A percentile compares a stretch with the other conserved stretches of the same genome.
phyloP scores from a whole-genome alignment of 1,140 invertebrate genomes.

The Hermetia illucens region DNA sequence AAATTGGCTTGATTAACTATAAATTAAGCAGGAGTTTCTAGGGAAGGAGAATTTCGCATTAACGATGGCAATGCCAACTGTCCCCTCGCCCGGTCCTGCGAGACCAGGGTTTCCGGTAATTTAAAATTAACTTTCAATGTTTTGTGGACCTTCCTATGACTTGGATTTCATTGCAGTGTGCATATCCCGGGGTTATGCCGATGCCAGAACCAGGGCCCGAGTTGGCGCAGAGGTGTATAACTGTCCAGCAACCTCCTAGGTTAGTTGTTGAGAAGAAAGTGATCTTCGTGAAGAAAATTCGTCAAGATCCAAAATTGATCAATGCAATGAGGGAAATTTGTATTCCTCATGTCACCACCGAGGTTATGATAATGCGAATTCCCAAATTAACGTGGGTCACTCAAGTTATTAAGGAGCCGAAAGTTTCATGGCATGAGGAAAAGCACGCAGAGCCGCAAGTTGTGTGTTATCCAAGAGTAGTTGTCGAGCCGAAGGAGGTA shows the following conservation, averaged over 20 bases:
- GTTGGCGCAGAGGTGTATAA: constrained; percentile 24
- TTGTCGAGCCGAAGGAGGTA: constrained; percentile 22
- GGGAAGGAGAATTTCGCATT: no score
- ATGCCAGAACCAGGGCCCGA: no score
- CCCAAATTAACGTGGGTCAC: constrained; percentile 26
- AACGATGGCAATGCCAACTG: no score
- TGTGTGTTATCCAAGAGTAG: constrained; percentile 23
- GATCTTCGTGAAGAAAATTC: constrained; percentile 22
- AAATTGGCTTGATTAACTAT: no score
- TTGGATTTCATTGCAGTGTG: no score
- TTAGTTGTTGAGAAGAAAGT: constrained; percentile 25
- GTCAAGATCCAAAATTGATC: constrained; percentile 24
- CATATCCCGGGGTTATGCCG: no score
- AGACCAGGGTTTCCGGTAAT: no score
- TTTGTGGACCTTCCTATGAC: no score
- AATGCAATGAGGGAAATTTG: constrained; percentile 22
- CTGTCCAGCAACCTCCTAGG: constrained; percentile 22
- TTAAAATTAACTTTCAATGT: no score
- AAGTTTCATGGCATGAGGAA: constrained; percentile 23
- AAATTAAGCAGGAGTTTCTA: no score
- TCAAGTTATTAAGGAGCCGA: constrained; percentile 23
- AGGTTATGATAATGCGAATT: constrained; percentile 21
- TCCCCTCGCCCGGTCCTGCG: no score
- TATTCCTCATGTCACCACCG: constrained; percentile 23
- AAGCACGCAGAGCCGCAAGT: constrained; percentile 26